Percentiles rank a stretch among this genome's conserved stretches.
Conservation (phyloP, 1,140 invertebrate species). For the Aporrectodea caliginosa region DNA sequence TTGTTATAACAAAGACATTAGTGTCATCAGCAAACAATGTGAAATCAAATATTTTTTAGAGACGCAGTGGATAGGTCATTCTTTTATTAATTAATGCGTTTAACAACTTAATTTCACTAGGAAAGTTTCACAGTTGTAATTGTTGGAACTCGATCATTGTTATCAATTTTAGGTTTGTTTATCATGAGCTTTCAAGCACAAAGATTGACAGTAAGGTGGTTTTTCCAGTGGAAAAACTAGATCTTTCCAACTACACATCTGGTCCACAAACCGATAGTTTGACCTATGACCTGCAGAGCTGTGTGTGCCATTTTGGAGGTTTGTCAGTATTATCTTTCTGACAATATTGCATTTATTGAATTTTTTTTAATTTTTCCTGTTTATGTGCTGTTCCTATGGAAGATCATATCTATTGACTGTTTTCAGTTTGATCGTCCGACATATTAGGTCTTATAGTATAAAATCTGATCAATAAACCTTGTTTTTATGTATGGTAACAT, state of each 20-base stretch:
- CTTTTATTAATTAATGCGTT: no score
- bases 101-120: not conserved
- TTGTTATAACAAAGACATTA: no score
- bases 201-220: conserved; percentile 68
- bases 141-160: not conserved
- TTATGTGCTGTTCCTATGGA: no score
- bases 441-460: no score
- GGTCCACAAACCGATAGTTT: conserved; percentile 48
- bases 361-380: not conserved
- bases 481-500: no score
- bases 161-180: conserved; percentile 62
- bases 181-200: conserved; percentile 66
- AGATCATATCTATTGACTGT: no score
- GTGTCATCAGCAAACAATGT: no score
- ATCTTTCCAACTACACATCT: conserved; percentile 56
- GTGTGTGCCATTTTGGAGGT: conserved; percentile 71
- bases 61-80: no score
- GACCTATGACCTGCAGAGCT: conserved; percentile 66
- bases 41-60: no score
- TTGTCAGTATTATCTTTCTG: conserved; percentile 35
- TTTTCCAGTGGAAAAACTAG: conserved; percentile 64
- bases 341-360: not conserved
- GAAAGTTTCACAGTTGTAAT: not conserved
- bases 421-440: no score
- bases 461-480: no score